Evolutionary conservation across 2,888 invertebrate genomes (phyloP).

Genomic region (Beris chalybata): DNA sequence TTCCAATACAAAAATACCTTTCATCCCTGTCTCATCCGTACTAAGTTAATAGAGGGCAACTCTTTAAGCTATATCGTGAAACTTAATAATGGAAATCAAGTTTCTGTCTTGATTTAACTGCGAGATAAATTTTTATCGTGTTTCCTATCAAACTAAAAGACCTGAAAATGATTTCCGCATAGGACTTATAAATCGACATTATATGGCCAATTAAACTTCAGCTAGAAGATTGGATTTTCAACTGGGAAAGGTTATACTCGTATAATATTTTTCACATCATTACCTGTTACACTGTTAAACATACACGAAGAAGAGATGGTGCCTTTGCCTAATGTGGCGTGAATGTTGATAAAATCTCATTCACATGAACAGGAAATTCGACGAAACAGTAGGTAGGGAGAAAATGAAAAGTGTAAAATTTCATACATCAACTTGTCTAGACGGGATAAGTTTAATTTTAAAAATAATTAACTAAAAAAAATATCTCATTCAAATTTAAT

Average conservation of each 20-base stretch:
- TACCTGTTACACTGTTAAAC: conserved; percentile 21
- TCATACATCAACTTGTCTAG: conserved; percentile 26
- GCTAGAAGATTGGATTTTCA: conserved; percentile 21
- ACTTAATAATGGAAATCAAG: too few relatives aligned
- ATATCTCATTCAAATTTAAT: too few relatives aligned
- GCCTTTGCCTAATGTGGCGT: conserved; percentile 29
- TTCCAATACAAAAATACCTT: too few relatives aligned
- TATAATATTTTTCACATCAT: conserved; percentile 30
- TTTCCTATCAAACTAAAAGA: conserved; percentile 17
- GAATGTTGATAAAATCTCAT: conserved; percentile 30
- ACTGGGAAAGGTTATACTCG: conserved; percentile 5
- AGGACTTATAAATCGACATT: conserved; percentile 27
- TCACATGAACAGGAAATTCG: conserved; percentile 20
- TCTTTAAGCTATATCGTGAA: too few relatives aligned
- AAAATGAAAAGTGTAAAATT: conserved; percentile 21
- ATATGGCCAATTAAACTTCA: conserved; percentile 29
- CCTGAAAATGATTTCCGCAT: conserved; percentile 7
- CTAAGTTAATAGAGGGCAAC: too few relatives aligned
- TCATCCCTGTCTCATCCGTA: too few relatives aligned
- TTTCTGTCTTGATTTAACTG: too few relatives aligned
- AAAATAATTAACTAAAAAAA: too few relatives aligned
- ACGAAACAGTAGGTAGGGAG: conserved; percentile 6
- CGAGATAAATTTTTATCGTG: too few relatives aligned
- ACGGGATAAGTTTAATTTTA: background rate
- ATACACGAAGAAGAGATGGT: background rate